Percentiles rank a stretch among this genome's conserved stretches.
phyloP scores from a whole-genome alignment of 2,797 vertebrate genomes.

The Psittacula derbiana region DNA sequence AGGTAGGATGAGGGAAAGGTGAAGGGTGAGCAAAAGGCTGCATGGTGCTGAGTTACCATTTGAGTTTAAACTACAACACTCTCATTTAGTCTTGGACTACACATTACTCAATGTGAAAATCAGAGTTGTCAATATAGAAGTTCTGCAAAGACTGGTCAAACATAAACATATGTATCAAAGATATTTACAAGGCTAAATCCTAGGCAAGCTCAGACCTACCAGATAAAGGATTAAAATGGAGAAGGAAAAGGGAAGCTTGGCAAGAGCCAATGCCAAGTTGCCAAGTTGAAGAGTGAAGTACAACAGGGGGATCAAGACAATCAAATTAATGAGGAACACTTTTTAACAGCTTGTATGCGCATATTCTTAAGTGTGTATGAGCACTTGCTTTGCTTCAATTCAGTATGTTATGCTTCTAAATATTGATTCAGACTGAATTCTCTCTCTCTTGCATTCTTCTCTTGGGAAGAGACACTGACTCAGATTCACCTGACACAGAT shows the following conservation, averaged over 20 bases:
- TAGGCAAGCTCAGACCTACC: background rate
- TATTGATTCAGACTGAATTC: background rate
- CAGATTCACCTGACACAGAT: background rate
- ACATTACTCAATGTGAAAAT: background rate
- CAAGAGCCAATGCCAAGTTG: background rate
- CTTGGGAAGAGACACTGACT: background rate
- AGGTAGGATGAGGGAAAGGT: background rate
- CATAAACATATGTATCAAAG: background rate
- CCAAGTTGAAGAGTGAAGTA: background rate
- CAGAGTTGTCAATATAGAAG: background rate
- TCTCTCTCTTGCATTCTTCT: background rate
- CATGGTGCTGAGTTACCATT: background rate
- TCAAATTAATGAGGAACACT: background rate
- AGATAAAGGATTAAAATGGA: background rate
- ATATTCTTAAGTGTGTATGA: background rate
- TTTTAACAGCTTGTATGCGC: background rate
- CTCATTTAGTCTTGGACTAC: background rate
- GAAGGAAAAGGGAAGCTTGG: background rate
- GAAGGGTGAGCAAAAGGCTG: background rate
- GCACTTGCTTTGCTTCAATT: background rate
- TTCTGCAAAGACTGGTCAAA: background rate
- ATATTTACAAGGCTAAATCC: background rate
- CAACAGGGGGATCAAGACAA: background rate
- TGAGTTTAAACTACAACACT: background rate
- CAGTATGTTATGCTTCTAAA: background rate